These are phyloP conservation scores for Phrynocephalus forsythii DNA, from an alignment of 2,797 vertebrate species.

Conservation along the genomic window DNA sequence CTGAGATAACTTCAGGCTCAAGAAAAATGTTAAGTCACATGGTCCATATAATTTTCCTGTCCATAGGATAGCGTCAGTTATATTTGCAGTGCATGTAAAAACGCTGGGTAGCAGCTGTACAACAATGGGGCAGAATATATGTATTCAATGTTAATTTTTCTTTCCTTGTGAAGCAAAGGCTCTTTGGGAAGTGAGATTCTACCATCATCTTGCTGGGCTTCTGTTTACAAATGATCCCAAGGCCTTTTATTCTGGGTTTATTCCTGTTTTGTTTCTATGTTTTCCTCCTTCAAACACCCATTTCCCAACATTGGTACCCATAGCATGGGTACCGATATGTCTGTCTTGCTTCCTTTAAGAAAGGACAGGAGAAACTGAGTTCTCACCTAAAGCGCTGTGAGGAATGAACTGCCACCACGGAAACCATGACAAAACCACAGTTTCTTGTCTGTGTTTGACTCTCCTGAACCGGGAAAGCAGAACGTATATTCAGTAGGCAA, in stretches of 20 bases:
- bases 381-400: neutral
- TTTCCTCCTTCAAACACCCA: no score
- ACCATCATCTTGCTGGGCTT: neutral
- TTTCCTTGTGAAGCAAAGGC: neutral
- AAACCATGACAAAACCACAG: neutral
- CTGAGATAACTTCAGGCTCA: neutral
- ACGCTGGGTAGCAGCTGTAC: neutral
- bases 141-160: neutral
- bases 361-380: no score
- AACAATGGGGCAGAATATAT: neutral
- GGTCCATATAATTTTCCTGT: neutral
- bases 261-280: neutral
- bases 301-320: no score
- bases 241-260: neutral
- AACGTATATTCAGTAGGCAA: neutral
- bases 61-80: neutral
- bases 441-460: neutral
- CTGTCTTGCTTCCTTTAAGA: neutral
- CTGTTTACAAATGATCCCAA: neutral
- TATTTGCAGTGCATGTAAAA: neutral
- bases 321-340: no score
- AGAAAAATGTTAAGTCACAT: neutral
- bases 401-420: neutral
- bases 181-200: neutral
- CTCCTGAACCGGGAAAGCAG: no score